Evolutionary conservation across 2,797 vertebrate species (phyloP), one percentile per base, ranked within the genome.

Genomic region (Liparis tanakae): DNA sequence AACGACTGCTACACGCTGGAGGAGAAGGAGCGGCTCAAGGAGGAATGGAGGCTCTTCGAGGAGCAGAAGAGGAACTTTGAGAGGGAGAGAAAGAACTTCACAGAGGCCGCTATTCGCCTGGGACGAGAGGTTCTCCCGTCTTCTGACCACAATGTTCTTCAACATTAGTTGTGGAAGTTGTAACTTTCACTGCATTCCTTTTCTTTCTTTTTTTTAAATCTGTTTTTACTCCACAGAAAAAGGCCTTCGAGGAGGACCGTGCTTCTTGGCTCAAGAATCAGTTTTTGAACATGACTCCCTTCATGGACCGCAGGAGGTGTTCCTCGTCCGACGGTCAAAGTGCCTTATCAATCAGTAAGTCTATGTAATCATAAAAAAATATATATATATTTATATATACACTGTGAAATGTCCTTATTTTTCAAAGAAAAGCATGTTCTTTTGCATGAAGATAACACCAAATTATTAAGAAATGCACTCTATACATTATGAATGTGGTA

Each of bases 1-100:
- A 95, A 96, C 56, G 98, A 97, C 85, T 97, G 97, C 88, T 99
- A 99, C 82, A 96, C 98, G 20, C 85, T 99, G 80, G 98, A 99
- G 87, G 98, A 99, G 85, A 97, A 96, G 73, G 98, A 99, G 74
- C 96, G 97, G 10, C 95, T 99, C 68, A 96, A 98, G 88, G 97
- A 99, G 82, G 98, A 99, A 62, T 99, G 97, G 98, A 95, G 88
- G 41, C 92, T 98, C 4, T 99, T 99, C 89, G 95, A 93, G 82
- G 98, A 99, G 36, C 98, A 99, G 85, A 98, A 96, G 88, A 97
- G 94, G 88, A 99, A 98, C 86, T 99, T 99, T 86, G 98, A 98
- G 88, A 95, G 92, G 85, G 98, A 99, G 81, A 94, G 98, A 79
- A 96, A 94, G 84, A 98, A 94, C 92, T 99, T 99, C 87, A 99